These are phyloP conservation scores for Epinephelus malabaricus DNA, from an alignment of 2,797 vertebrate genomes.

Conservation along the genomic window DNA sequence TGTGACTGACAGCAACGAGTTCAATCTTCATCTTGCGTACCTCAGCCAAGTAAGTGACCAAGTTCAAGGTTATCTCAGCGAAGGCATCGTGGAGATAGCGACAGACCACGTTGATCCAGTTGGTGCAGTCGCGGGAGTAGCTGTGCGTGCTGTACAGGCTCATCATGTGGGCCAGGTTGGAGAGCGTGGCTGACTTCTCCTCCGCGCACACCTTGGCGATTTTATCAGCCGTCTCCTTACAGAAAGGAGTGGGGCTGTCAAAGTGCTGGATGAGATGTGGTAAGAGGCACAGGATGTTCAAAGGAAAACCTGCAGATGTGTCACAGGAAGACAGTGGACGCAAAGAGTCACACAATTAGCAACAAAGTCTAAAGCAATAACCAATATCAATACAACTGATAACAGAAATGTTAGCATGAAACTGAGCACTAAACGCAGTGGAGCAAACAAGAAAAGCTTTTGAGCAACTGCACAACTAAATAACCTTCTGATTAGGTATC, in stretches of 20 bases:
- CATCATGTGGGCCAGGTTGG: slow-evolving; percentile 99
- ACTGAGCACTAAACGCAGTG: not conserved
- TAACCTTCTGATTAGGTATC: not conserved
- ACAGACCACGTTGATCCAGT: slow-evolving; percentile 99
- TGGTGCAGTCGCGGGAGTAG: slow-evolving; percentile 95
- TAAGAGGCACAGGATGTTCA: slow-evolving; percentile 98
- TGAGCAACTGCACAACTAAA: not conserved
- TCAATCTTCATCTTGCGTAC: slow-evolving; percentile 74
- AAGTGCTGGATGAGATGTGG: slow-evolving; percentile 99
- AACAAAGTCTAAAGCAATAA: not conserved
- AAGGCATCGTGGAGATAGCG: slow-evolving; percentile 98
- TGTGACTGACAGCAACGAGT: not conserved
- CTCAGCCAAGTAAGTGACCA: slow-evolving; percentile 98
- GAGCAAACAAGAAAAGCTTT: not conserved
- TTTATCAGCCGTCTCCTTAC: slow-evolving; percentile 98
- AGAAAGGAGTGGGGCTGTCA: slow-evolving; percentile 98
- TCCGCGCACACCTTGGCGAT: slow-evolving; percentile 97
- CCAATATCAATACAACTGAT: not conserved
- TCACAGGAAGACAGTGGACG: not conserved
- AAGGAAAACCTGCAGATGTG: slow-evolving; percentile 91
- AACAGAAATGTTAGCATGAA: not conserved
- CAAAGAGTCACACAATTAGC: not conserved
- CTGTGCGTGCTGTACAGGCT: slow-evolving; percentile 97
- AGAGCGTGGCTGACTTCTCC: slow-evolving; percentile 94
- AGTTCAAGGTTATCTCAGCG: slow-evolving; percentile 93